phyloP scores from a whole-genome alignment of 37 sponge, comb jelly and placozoan species.

The Eunapius fragilis region DNA sequence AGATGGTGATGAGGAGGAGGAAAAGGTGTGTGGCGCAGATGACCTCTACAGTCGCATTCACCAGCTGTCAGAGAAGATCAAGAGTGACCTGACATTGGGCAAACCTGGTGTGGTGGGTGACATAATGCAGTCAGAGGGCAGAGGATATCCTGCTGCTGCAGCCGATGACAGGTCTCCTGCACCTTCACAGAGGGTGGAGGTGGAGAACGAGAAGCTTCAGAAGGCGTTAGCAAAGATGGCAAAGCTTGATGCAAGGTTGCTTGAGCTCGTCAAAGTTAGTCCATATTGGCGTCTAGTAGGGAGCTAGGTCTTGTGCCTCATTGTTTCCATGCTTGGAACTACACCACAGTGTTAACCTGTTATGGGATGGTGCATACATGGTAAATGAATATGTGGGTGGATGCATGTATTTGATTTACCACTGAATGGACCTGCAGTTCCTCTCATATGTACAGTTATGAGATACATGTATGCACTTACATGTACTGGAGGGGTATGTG shows the following conservation, averaged over 20 bases:
- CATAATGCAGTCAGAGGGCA: not conserved
- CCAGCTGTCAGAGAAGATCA: conserved; percentile 14
- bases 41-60: conserved; percentile 10
- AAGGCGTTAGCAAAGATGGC: conserved; percentile 57
- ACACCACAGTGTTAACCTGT: too few relatives aligned
- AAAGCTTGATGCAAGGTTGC: conserved; percentile 43
- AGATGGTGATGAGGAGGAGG: not conserved
- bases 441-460: too few relatives aligned
- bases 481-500: too few relatives aligned
- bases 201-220: conserved; percentile 25
- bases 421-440: too few relatives aligned
- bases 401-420: too few relatives aligned
- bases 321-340: too few relatives aligned
- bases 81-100: not conserved
- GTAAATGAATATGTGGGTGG: not conserved
- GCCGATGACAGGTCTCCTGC: not conserved
- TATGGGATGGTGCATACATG: too few relatives aligned
- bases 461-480: too few relatives aligned
- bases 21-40: not conserved
- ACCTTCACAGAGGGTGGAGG: not conserved
- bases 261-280: conserved; percentile 29
- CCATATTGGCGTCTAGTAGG: not conserved
- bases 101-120: not conserved
- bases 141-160: not conserved
- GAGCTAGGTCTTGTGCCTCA: too few relatives aligned